phyloP scores from a whole-genome alignment of 2,113 vertebrate species.

The Arothron firmamentum region DNA sequence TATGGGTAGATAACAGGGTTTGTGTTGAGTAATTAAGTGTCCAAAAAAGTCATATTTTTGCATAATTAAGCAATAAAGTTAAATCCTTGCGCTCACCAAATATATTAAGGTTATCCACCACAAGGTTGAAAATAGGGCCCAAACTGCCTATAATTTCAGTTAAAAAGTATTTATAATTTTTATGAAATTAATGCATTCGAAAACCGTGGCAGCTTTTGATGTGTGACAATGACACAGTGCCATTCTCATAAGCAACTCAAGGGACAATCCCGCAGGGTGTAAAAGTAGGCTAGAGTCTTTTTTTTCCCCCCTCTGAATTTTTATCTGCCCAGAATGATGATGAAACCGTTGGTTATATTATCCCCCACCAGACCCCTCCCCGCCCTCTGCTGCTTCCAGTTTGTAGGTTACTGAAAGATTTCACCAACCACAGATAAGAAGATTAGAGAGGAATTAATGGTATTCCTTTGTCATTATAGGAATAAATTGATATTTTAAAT shows the following conservation, averaged over 20 bases:
- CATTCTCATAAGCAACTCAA: constrained; percentile 7
- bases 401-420: constrained; percentile 82
- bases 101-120: too few relatives aligned
- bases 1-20: too few relatives aligned
- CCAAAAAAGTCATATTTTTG: too few relatives aligned
- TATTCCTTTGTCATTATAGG: constrained; percentile 80
- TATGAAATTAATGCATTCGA: neutral
- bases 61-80: too few relatives aligned
- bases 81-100: too few relatives aligned
- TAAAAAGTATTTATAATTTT: neutral
- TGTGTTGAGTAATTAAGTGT: too few relatives aligned
- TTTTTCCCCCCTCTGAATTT: constrained; percentile 41
- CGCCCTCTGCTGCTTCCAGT: constrained; percentile 54
- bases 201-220: neutral
- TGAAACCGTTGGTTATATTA: constrained; percentile 62
- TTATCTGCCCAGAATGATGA: constrained; percentile 57
- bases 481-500: constrained; percentile 80
- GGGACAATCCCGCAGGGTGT: constrained; percentile 37
- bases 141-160: too few relatives aligned
- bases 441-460: constrained; percentile 81
- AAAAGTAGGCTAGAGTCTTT: constrained; percentile 59
- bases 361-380: constrained; percentile 53
- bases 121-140: too few relatives aligned
- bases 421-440: constrained; percentile 75
- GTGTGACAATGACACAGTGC: neutral